phyloP scores from a whole-genome alignment of 2,113 vertebrate species.

The Ailuropoda melanoleuca region DNA sequence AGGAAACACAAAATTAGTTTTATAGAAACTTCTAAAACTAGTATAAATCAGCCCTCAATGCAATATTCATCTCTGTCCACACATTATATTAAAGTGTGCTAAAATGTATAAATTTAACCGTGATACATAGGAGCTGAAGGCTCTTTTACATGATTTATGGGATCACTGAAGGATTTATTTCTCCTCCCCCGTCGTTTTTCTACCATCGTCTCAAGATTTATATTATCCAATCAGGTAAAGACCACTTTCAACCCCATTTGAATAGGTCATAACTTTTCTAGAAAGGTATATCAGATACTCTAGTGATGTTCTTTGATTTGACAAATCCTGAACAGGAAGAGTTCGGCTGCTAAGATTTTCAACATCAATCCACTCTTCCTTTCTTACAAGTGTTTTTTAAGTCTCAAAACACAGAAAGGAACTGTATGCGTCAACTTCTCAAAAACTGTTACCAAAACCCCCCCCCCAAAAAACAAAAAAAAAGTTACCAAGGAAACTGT shows the following conservation, averaged over 20 bases:
- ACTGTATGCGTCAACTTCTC: neutral
- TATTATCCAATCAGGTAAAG: slow-evolving; percentile 60
- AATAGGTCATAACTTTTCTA: slow-evolving; percentile 75
- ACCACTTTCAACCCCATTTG: slow-evolving; percentile 74
- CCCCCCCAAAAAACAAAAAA: no score
- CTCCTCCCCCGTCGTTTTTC: slow-evolving; percentile 64
- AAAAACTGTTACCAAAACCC: neutral
- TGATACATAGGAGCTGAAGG: slow-evolving; percentile 48
- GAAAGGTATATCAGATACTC: slow-evolving; percentile 48
- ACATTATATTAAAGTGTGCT: slow-evolving; percentile 71
- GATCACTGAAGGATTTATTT: slow-evolving; percentile 79
- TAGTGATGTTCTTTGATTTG: slow-evolving; percentile 22
- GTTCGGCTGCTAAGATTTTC: neutral
- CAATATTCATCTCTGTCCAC: slow-evolving; percentile 51
- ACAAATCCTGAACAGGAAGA: neutral
- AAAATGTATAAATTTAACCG: slow-evolving; percentile 79
- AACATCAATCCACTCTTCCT: neutral
- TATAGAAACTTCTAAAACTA: slow-evolving; percentile 28
- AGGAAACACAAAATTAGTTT: slow-evolving; percentile 52
- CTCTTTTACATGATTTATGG: slow-evolving; percentile 81
- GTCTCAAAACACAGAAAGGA: neutral
- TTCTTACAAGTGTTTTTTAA: neutral
- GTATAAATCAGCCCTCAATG: slow-evolving; percentile 23
- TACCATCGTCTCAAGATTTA: slow-evolving; percentile 77
- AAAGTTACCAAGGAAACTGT: neutral